Conservation (phyloP, 2,888 invertebrate genomes). For the Amphiduros pacificus region DNA sequence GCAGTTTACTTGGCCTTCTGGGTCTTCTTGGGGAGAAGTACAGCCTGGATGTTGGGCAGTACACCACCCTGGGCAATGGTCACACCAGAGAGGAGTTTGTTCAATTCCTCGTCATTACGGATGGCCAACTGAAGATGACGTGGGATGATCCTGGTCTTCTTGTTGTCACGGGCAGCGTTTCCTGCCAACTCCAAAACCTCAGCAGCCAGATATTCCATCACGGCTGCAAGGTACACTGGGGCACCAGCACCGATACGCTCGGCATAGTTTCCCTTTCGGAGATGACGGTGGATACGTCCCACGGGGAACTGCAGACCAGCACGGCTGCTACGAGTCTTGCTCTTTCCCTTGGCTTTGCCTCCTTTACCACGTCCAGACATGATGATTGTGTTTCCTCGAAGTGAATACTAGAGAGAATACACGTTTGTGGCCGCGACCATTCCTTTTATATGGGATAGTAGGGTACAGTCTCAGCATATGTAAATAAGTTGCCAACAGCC, state of each 20-base stretch:
- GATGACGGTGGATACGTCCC: constrained; percentile 57
- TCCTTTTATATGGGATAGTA: too few species aligned
- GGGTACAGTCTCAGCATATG: too few species aligned
- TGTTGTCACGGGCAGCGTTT: constrained; percentile 66
- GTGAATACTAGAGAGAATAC: too few species aligned
- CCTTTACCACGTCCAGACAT: constrained; percentile 56
- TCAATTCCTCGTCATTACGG: constrained; percentile 80
- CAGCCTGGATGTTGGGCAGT: constrained; percentile 77
- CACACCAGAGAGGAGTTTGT: constrained; percentile 74
- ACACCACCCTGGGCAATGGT: constrained; percentile 86
- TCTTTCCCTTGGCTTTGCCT: constrained; percentile 55
- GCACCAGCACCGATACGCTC: constrained; percentile 59
- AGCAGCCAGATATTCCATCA: constrained; percentile 65
- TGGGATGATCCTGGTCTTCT: constrained; percentile 73
- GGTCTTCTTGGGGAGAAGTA: constrained; percentile 75
- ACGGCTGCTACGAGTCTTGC: constrained; percentile 53
- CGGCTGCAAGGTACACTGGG: constrained; percentile 59
- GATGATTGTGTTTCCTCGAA: background rate
- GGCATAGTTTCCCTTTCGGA: constrained; percentile 58
- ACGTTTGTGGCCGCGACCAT: too few species aligned
- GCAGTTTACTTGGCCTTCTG: background rate
- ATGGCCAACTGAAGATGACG: constrained; percentile 79
- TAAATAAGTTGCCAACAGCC: too few species aligned
- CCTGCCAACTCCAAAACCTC: constrained; percentile 65
- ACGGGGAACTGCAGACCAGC: constrained; percentile 60